Conservation (phyloP, 2,888 invertebrate species). For the Eilema griseolum region DNA sequence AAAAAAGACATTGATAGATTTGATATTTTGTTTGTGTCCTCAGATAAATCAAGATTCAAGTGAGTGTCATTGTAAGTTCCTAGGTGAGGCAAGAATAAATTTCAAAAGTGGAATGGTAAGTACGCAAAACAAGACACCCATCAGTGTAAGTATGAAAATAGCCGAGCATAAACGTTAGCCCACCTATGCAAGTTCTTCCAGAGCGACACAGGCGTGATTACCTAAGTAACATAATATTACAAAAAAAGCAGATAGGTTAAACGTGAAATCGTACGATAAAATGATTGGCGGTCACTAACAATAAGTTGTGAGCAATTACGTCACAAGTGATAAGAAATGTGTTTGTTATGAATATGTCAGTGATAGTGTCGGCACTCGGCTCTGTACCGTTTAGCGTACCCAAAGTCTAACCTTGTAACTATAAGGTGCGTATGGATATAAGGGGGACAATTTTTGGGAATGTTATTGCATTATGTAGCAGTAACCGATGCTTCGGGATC, state of each 20-base stretch:
- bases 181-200: neutral
- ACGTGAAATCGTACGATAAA: conserved; percentile 29
- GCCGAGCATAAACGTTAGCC: neutral
- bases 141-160: too few relatives aligned
- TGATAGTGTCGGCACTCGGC: conserved; percentile 26
- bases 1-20: too few relatives aligned
- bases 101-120: too few relatives aligned
- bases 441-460: too few relatives aligned
- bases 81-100: too few relatives aligned
- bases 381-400: conserved; percentile 28
- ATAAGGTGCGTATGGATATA: too few relatives aligned
- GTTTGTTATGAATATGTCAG: conserved; percentile 38
- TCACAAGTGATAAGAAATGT: conserved; percentile 52
- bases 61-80: too few relatives aligned
- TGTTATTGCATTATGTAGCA: too few relatives aligned
- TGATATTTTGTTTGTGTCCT: too few relatives aligned
- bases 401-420: conserved; percentile 45
- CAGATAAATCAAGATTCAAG: too few relatives aligned
- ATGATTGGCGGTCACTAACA: conserved; percentile 39
- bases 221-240: neutral
- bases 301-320: conserved; percentile 51
- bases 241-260: neutral
- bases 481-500: too few relatives aligned
- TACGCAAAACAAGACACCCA: too few relatives aligned
- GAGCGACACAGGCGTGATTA: neutral